These are phyloP conservation scores for Gastracanthus pulcherrimus DNA, from an alignment of 2,888 invertebrate genomes.

Conservation along the genomic window DNA sequence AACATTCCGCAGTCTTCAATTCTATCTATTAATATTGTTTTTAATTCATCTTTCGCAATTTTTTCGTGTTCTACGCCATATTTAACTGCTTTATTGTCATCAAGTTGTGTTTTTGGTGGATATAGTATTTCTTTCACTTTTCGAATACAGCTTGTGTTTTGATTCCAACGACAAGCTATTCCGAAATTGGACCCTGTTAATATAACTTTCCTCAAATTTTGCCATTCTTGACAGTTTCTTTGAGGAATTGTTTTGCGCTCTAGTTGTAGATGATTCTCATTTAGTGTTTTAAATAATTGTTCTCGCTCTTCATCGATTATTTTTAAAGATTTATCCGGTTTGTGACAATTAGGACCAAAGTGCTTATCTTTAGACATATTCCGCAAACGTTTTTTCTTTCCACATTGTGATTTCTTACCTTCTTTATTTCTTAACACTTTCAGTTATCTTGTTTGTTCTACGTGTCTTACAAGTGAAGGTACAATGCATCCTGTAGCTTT, in stretches of 20 bases:
- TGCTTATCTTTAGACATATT: not conserved
- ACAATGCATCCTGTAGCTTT: not conserved
- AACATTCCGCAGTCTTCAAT: slow-evolving; percentile 12
- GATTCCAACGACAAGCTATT: not conserved
- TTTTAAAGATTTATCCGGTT: not conserved
- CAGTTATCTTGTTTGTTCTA: not conserved
- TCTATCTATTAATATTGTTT: not conserved
- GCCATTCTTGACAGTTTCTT: not conserved
- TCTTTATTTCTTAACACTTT: not conserved
- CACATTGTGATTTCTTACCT: not conserved
- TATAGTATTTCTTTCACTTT: slow-evolving; percentile 7
- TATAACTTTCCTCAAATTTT: not conserved
- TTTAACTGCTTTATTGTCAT: slow-evolving; percentile 1
- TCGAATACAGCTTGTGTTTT: not conserved
- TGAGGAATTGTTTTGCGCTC: not conserved
- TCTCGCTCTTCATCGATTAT: not conserved
- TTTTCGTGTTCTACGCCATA: slow-evolving; percentile 28
- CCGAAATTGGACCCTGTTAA: slow-evolving; percentile 7
- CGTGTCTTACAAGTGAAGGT: not conserved
- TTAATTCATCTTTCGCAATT: slow-evolving; percentile 4
- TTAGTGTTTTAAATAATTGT: not conserved
- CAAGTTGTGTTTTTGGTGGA: not conserved
- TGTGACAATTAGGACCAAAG: not conserved
- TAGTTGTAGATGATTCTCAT: not conserved
- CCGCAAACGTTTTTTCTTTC: not conserved